Conservation (phyloP, 2,888 invertebrate species). For the Tipula helvola region DNA sequence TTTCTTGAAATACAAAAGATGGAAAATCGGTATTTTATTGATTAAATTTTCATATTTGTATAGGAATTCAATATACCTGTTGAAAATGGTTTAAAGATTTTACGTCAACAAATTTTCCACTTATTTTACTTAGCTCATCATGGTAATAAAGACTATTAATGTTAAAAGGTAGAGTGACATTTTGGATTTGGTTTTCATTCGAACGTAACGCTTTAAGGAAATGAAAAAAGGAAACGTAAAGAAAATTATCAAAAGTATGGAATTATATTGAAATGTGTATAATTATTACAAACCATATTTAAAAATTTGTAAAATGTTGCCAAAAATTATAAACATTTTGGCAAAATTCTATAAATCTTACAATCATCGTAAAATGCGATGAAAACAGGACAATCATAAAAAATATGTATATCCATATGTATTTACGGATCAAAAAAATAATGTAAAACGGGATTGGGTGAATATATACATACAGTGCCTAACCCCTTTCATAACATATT, state of each 20-base stretch:
- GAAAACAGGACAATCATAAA: neutral
- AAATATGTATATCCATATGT: neutral
- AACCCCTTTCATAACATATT: neutral
- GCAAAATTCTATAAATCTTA: too few species aligned
- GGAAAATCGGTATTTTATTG: neutral
- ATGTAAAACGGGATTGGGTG: neutral
- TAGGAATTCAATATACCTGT: neutral
- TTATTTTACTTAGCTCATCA: neutral
- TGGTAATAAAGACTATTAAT: neutral
- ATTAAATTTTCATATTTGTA: neutral
- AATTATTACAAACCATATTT: too few species aligned
- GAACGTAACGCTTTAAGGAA: neutral
- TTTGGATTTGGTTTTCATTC: neutral
- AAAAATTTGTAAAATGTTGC: too few species aligned
- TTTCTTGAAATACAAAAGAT: neutral
- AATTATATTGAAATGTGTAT: too few species aligned
- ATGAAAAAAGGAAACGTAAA: neutral
- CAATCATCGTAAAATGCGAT: neutral
- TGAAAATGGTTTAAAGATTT: neutral
- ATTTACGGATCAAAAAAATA: neutral
- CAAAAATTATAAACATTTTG: too few species aligned
- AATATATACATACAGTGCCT: neutral
- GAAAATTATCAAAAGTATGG: too few species aligned
- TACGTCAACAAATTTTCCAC: neutral
- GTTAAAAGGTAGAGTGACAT: neutral